These are phyloP conservation scores for Cyphomyrus plagiostoma DNA, from an alignment of 2,113 vertebrate species.

Conservation along the genomic window DNA sequence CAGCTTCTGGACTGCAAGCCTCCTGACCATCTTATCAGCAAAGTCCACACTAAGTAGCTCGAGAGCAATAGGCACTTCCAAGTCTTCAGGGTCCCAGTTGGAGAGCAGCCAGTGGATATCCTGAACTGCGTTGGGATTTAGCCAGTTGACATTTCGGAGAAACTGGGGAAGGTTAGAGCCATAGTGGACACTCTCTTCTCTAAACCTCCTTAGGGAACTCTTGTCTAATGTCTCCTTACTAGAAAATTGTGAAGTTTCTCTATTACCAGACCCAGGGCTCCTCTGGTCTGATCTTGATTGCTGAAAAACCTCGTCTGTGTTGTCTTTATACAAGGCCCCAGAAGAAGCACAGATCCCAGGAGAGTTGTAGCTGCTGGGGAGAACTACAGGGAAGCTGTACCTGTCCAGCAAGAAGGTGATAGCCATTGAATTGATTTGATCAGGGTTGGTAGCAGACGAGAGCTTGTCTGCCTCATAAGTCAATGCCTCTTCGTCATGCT, in stretches of 20 bases:
- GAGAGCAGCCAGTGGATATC: slow-evolving; percentile 62
- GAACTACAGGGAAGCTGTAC: slow-evolving; percentile 64
- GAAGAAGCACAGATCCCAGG: not conserved
- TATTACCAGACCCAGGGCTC: not conserved
- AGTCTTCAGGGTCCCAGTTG: slow-evolving; percentile 49
- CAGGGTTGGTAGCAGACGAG: slow-evolving; percentile 62
- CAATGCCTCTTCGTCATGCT: slow-evolving; percentile 49
- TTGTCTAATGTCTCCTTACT: not conserved
- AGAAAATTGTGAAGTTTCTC: not conserved
- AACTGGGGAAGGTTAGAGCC: slow-evolving; percentile 56
- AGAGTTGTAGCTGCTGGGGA: slow-evolving; percentile 43
- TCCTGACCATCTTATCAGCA: slow-evolving; percentile 55
- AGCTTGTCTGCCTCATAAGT: slow-evolving; percentile 63
- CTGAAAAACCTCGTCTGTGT: not conserved
- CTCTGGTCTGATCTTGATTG: not conserved
- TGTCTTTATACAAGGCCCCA: not conserved
- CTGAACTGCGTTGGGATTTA: slow-evolving; percentile 49
- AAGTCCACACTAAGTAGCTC: slow-evolving; percentile 63
- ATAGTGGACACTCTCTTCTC: slow-evolving; percentile 51
- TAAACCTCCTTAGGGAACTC: slow-evolving; percentile 39
- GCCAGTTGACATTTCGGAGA: slow-evolving; percentile 57
- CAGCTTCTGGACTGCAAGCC: slow-evolving; percentile 56
- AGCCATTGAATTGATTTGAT: slow-evolving; percentile 56
- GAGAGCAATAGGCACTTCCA: slow-evolving; percentile 61
- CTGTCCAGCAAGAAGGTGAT: slow-evolving; percentile 61